These are phyloP conservation scores for Dryobates pubescens DNA, from an alignment of 2,797 vertebrate species.

Conservation along the genomic window DNA sequence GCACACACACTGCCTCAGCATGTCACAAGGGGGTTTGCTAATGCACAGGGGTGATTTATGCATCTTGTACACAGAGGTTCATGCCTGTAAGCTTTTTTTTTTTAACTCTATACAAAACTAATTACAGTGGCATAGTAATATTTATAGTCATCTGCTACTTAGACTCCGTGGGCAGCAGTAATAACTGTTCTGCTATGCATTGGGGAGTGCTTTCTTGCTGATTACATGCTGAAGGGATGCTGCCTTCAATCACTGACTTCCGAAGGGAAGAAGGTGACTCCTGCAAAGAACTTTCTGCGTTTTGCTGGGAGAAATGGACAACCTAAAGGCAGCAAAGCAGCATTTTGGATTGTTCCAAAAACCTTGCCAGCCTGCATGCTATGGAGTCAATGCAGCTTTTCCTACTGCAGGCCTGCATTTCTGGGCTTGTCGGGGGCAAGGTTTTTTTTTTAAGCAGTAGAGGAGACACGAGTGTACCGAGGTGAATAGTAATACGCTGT, in stretches of 20 bases:
- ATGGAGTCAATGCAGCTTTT: accelerated
- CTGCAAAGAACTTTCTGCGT: neutral
- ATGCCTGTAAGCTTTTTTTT: neutral
- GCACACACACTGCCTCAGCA: accelerated
- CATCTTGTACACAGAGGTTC: accelerated
- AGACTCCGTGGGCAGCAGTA: neutral
- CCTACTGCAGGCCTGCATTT: neutral
- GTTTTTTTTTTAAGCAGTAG: neutral
- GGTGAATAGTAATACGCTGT: neutral
- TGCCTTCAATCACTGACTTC: neutral
- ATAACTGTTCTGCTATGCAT: neutral
- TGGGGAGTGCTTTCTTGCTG: neutral
- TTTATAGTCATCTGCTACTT: neutral
- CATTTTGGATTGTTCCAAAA: accelerated
- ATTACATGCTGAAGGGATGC: neutral
- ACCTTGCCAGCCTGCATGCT: accelerated
- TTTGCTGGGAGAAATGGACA: neutral
- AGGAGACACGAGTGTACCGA: accelerated
- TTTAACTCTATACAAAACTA: neutral
- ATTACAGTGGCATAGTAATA: neutral
- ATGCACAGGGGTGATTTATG: accelerated
- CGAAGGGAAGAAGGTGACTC: neutral
- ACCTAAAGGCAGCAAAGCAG: neutral
- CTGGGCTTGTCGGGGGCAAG: accelerated
- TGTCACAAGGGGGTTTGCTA: neutral